Conservation (phyloP, 2,797 vertebrate genomes). For the Sparidentex hasta region DNA sequence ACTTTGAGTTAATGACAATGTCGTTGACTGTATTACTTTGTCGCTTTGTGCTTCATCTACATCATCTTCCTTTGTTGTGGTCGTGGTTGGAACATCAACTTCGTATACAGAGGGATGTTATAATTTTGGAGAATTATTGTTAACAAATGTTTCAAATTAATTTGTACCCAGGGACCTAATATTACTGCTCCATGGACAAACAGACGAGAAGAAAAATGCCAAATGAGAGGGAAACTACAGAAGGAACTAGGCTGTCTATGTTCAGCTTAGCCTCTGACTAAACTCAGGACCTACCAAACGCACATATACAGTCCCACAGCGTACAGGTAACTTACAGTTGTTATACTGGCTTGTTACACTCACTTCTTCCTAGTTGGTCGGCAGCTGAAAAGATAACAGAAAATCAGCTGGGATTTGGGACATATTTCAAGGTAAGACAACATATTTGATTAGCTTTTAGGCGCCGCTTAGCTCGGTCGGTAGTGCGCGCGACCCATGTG, state of each 20-base stretch:
- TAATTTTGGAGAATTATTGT: neutral
- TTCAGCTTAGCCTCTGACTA: no score
- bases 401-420: no score
- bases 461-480: no score
- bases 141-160: neutral
- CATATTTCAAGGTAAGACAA: no score
- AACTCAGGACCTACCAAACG: no score
- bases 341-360: neutral
- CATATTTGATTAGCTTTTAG: no score
- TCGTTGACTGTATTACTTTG: neutral
- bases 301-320: no score
- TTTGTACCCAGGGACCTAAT: neutral
- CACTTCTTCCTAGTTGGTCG: no score
- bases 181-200: neutral
- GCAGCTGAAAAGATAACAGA: no score
- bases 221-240: no score
- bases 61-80: slow-evolving; percentile 3
- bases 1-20: neutral
- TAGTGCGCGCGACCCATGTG: no score
- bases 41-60: neutral
- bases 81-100: neutral
- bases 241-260: no score
- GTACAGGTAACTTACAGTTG: neutral
- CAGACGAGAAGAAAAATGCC: neutral
- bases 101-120: neutral